Evolutionary conservation across 2,888 invertebrate genomes (phyloP), one percentile per base, ranked within the genome.

Genomic region (Linyphia triangularis): DNA sequence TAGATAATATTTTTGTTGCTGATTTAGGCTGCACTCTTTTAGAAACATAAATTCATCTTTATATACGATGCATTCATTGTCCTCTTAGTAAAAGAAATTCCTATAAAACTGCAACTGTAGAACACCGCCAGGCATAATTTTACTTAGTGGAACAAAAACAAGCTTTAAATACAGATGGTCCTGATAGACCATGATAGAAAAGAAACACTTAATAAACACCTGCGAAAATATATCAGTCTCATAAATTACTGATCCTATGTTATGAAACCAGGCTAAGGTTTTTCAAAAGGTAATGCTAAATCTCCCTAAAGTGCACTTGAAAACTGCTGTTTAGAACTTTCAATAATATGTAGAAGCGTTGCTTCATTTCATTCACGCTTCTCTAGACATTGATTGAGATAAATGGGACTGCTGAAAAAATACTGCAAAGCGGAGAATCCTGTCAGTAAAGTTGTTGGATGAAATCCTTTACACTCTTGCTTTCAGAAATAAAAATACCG

Each of bases 371-470:
- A 51, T 75, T 78, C 63, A 37, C 77, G 28, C 63, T 24, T 63
- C 30, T 61, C 61, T 37, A 26, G 40, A 73, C 75, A 33, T 33
- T 61, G 59, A 77, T 61, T 81, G 57, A 85, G 67, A 85, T 77
- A 77, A 77, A 85, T 77, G 77, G 77, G 57, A 19, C 65, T 61
- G 16, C 7, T 24, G 13, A n/a, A 67, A 61, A 85, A 77, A 67
- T 73, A 73, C 43, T 37, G 61, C n/a, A 61, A 61, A 24, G 24
- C 43, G 22, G 24, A 7, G 40, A n/a, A 28, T 67, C 40, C 51
- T 59, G 67, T 77, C 40, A 59, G 77, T 77, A 67, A 37, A 85
- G 77, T 26, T 63, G 63, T 19, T 43, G 70, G 24, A 22, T 70
- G 30, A 24, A 40, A 22, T 24, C 51, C 57, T 40, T 24, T 51